These are phyloP conservation scores for Ips nitidus DNA, from an alignment of 1,140 invertebrate species.

Conservation along the genomic window DNA sequence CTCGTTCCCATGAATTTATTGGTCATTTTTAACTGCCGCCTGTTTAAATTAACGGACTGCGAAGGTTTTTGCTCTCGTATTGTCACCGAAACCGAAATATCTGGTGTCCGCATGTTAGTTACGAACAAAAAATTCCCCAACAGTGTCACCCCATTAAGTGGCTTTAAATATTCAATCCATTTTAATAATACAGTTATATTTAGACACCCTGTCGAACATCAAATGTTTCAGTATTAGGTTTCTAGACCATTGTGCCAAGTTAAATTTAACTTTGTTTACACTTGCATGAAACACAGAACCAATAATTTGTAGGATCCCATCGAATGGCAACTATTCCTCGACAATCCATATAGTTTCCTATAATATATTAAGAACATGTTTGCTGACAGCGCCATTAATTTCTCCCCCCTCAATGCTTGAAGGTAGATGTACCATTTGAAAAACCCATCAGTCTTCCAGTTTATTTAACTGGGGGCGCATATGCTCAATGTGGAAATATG, in stretches of 20 bases:
- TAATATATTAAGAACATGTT: slow-evolving; percentile 7
- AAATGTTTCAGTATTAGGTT: background rate
- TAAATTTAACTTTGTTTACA: slow-evolving; percentile 12
- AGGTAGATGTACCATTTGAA: slow-evolving; percentile 17
- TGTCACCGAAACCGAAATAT: background rate
- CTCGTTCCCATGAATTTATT: slow-evolving; percentile 22
- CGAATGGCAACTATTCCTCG: slow-evolving; percentile 3
- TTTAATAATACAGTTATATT: no score
- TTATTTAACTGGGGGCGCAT: slow-evolving; percentile 23
- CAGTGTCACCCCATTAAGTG: no score
- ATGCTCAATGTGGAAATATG: background rate
- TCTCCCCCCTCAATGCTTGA: background rate
- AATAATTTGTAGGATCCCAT: background rate
- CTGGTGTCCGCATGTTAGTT: no score
- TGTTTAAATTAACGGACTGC: slow-evolving; percentile 14
- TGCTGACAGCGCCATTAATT: slow-evolving; percentile 16
- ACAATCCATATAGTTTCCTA: background rate
- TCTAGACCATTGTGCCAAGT: slow-evolving; percentile 16
- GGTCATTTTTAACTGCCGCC: slow-evolving; percentile 15
- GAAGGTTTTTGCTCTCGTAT: slow-evolving; percentile 1
- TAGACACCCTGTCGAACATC: background rate
- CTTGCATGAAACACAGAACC: background rate
- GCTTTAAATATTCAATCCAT: no score
- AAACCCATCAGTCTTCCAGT: slow-evolving; percentile 13
- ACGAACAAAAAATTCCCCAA: no score